These are phyloP conservation scores for Monoplex corrugatus DNA, from an alignment of 2,888 invertebrate genomes.

Conservation along the genomic window DNA sequence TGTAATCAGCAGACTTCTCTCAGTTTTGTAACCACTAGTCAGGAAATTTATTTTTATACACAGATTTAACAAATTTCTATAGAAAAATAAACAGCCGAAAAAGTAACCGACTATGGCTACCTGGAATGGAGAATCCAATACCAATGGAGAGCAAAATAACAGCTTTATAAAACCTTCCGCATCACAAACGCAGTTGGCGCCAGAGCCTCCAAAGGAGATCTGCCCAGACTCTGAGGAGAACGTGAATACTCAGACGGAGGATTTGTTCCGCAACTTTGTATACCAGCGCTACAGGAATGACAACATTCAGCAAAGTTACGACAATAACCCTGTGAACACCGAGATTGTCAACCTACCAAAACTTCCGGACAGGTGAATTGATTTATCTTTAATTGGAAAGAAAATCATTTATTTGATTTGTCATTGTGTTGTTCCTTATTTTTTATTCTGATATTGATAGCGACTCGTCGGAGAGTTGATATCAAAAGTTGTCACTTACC, in stretches of 20 bases:
- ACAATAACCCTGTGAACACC: constrained; percentile 70
- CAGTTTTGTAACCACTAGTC: background rate
- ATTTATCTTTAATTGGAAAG: too few relatives aligned
- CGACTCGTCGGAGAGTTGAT: too few relatives aligned
- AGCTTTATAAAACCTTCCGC: constrained; percentile 23
- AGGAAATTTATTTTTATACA: background rate
- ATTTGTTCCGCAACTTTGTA: constrained; percentile 78
- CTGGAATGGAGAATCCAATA: constrained; percentile 17
- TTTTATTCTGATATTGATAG: too few relatives aligned
- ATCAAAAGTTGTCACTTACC: too few relatives aligned
- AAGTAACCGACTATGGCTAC: constrained; percentile 36
- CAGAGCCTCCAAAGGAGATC: constrained; percentile 55
- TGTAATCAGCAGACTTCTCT: background rate
- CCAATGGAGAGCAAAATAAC: constrained; percentile 7
- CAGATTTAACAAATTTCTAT: background rate
- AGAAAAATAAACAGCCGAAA: background rate
- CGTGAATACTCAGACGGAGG: constrained; percentile 78
- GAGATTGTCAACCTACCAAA: constrained; percentile 73
- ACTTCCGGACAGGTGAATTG: constrained; percentile 72
- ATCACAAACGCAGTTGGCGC: constrained; percentile 49
- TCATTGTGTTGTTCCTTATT: too few relatives aligned
- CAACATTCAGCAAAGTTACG: constrained; percentile 59
- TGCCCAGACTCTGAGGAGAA: constrained; percentile 76
- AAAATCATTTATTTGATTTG: too few relatives aligned
- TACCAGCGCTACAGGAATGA: constrained; percentile 73